Conservation (phyloP, 2,888 invertebrate species). For the Asteroscopus sphinx region DNA sequence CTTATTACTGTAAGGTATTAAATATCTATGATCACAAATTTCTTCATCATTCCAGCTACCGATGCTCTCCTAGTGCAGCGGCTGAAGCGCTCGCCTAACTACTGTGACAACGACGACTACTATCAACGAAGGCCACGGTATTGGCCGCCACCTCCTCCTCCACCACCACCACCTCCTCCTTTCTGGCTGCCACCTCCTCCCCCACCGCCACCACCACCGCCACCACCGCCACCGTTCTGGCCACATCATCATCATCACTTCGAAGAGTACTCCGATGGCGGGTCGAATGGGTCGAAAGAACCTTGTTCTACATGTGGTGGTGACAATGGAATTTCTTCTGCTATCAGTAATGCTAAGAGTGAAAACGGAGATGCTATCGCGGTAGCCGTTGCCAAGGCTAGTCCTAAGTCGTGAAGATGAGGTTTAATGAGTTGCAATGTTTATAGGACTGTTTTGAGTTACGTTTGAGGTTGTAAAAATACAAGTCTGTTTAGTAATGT, state of each 20-base stretch:
- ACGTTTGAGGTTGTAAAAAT: slow-evolving; percentile 14
- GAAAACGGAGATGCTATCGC: slow-evolving; percentile 71
- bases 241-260: slow-evolving; percentile 48
- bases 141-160: slow-evolving; percentile 58
- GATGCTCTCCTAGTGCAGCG: slow-evolving; percentile 59
- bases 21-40: too few relatives aligned
- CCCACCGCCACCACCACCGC: slow-evolving; percentile 51
- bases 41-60: slow-evolving; percentile 63
- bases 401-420: slow-evolving; percentile 11
- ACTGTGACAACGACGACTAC: slow-evolving; percentile 58
- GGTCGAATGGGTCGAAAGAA: slow-evolving; percentile 8
- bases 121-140: slow-evolving; percentile 44
- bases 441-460: too few relatives aligned
- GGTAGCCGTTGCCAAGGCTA: slow-evolving; percentile 68
- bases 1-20: too few relatives aligned
- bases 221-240: slow-evolving; percentile 41
- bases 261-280: slow-evolving; percentile 25
- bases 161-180: slow-evolving; percentile 52
- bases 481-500: slow-evolving; percentile 26
- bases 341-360: slow-evolving; percentile 73
- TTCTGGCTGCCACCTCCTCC: slow-evolving; percentile 42
- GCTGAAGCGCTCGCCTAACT: slow-evolving; percentile 72
- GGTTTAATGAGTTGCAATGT: background rate
- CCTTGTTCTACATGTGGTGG: slow-evolving; percentile 46
- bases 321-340: slow-evolving; percentile 26